phyloP scores from a whole-genome alignment of 2,888 invertebrate species.

The Stramonita haemastoma region DNA sequence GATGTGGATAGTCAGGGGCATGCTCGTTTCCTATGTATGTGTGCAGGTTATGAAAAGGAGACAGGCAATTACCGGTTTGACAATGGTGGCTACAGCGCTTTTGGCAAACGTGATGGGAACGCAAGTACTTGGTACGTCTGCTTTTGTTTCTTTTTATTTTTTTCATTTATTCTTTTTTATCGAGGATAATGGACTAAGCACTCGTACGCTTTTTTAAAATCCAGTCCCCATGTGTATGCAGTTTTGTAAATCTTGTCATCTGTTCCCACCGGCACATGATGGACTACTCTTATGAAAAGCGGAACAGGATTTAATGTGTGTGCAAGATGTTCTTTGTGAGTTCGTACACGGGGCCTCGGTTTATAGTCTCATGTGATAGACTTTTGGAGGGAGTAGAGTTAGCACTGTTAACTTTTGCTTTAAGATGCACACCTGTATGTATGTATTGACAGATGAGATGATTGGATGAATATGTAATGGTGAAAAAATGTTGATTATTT shows the following conservation, averaged over 20 bases:
- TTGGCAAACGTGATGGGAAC: not conserved
- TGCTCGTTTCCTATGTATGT: not conserved
- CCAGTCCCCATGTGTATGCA: too few species aligned
- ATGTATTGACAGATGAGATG: too few species aligned
- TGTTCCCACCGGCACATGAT: not conserved
- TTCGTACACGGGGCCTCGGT: too few species aligned
- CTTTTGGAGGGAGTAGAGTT: not conserved
- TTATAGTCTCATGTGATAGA: too few species aligned
- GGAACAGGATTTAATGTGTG: too few species aligned
- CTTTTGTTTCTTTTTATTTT: not conserved
- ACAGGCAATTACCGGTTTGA: not conserved
- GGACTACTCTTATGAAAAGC: not conserved
- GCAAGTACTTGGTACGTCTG: constrained; percentile 26
- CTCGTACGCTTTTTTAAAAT: not conserved
- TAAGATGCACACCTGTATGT: too few species aligned
- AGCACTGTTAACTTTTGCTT: not conserved
- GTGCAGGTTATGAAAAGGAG: constrained; percentile 25
- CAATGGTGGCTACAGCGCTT: constrained; percentile 29
- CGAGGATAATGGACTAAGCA: not conserved
- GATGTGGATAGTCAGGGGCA: too few species aligned
- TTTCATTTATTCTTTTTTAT: not conserved
- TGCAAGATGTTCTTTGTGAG: too few species aligned
- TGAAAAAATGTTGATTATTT: too few species aligned
- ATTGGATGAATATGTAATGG: too few species aligned
- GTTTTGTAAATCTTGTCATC: not conserved